A percentile compares a stretch with the other conserved stretches of the same genome.
Evolutionary conservation across 1,140 invertebrate species (phyloP).

Genomic region (Whitmania pigra): DNA sequence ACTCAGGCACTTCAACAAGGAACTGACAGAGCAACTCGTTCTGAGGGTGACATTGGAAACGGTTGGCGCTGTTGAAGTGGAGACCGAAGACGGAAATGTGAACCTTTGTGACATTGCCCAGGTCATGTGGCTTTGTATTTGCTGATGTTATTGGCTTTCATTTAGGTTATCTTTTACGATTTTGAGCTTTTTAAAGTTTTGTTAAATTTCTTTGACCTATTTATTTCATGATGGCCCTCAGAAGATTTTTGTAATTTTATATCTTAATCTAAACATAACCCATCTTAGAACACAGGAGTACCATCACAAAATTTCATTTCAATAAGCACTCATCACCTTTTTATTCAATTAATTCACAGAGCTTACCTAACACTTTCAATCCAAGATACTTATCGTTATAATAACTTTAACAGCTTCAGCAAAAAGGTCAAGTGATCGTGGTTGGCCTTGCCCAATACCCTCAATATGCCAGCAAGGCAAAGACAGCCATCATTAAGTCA

Average conservation of each 20-base stretch:
- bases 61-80: constrained; percentile 61
- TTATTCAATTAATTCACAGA: too few species aligned
- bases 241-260: too few species aligned
- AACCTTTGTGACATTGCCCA: constrained; percentile 76
- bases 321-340: too few species aligned
- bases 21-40: constrained; percentile 61
- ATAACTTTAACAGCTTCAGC: constrained; percentile 26
- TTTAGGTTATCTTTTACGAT: too few species aligned
- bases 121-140: constrained; percentile 45
- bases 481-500: constrained; percentile 60
- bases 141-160: background rate
- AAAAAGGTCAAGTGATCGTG: constrained; percentile 72
- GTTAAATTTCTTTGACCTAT: too few species aligned
- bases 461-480: constrained; percentile 57
- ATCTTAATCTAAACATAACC: too few species aligned
- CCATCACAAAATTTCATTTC: too few species aligned
- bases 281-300: too few species aligned
- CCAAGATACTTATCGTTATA: too few species aligned
- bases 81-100: constrained; percentile 66
- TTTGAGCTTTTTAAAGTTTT: too few species aligned
- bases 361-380: too few species aligned
- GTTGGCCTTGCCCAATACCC: constrained; percentile 70
- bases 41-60: constrained; percentile 48
- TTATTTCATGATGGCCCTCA: too few species aligned
- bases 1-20: constrained; percentile 59